phyloP scores from a whole-genome alignment of 2,888 invertebrate genomes.

The Brenthis hecate region DNA sequence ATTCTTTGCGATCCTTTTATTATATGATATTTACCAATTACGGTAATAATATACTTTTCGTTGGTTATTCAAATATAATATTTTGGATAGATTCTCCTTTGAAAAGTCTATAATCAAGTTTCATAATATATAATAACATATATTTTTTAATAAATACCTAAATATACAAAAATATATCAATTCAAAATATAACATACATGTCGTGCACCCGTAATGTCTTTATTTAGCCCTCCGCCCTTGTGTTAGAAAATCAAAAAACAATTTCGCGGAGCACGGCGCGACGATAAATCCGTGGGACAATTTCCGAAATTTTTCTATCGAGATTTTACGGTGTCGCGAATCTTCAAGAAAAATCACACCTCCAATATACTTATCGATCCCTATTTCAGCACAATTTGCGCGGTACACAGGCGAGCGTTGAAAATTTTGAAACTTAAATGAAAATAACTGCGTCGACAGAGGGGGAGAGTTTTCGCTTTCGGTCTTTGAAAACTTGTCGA shows the following conservation, averaged over 20 bases:
- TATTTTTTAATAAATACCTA: not conserved
- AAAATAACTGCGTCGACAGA: conserved; percentile 69
- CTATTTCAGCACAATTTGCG: conserved; percentile 78
- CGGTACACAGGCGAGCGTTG: conserved; percentile 65
- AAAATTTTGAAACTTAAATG: conserved; percentile 80
- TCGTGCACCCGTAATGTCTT: conserved; percentile 22
- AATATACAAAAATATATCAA: conserved; percentile 1
- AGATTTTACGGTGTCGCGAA: conserved; percentile 71
- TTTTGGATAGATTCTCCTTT: not conserved
- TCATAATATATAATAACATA: not conserved
- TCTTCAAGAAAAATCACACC: conserved; percentile 76
- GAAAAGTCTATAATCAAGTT: too few species aligned
- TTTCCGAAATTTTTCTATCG: conserved; percentile 80
- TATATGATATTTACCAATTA: conserved; percentile 20
- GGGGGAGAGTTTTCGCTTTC: conserved; percentile 42
- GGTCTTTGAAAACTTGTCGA: conserved; percentile 50
- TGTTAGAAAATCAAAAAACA: conserved; percentile 54
- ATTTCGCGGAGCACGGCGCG: conserved; percentile 61
- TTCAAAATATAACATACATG: conserved; percentile 13
- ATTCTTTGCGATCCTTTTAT: conserved; percentile 20
- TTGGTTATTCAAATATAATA: not conserved
- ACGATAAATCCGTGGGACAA: conserved; percentile 73
- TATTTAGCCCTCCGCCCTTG: conserved; percentile 26
- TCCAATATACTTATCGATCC: conserved; percentile 80
- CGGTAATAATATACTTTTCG: conserved; percentile 3